These are phyloP conservation scores for Chironomus riparius DNA, from an alignment of 2,888 invertebrate genomes.

Conservation along the genomic window DNA sequence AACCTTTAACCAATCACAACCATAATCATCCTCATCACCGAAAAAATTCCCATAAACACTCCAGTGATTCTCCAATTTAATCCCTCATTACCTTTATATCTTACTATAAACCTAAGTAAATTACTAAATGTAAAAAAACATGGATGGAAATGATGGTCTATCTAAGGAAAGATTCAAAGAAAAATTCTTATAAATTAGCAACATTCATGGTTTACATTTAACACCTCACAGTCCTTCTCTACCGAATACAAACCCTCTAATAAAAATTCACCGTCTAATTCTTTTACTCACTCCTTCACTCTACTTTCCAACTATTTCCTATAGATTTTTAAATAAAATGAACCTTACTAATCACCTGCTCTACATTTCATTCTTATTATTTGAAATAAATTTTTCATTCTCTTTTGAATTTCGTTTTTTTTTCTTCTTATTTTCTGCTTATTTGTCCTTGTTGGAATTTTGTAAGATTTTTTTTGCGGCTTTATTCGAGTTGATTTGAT, in stretches of 20 bases:
- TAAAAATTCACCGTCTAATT: not conserved
- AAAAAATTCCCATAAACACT: no score
- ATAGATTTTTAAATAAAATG: not conserved
- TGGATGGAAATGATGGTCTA: no score
- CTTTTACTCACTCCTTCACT: not conserved
- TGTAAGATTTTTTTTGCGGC: no score
- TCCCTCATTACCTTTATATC: no score
- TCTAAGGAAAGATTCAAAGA: not conserved
- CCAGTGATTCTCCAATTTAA: no score
- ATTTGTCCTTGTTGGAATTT: no score
- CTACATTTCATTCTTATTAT: not conserved
- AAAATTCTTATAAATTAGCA: conserved; percentile 4
- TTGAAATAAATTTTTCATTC: not conserved
- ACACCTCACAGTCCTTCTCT: conserved; percentile 17
- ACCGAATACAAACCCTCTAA: not conserved
- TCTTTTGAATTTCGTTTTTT: not conserved
- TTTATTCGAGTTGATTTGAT: no score
- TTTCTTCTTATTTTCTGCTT: no score
- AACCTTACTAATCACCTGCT: conserved; percentile 4
- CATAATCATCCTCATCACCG: no score
- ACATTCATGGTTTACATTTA: conserved; percentile 11
- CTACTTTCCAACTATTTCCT: not conserved
- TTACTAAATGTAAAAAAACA: no score
- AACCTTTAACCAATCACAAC: no score
- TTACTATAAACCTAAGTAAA: no score